Percentiles rank a stretch among this genome's conserved stretches.
Evolutionary conservation across 2,113 vertebrate species (phyloP).

Genomic region (Actenoides lindsayi): DNA sequence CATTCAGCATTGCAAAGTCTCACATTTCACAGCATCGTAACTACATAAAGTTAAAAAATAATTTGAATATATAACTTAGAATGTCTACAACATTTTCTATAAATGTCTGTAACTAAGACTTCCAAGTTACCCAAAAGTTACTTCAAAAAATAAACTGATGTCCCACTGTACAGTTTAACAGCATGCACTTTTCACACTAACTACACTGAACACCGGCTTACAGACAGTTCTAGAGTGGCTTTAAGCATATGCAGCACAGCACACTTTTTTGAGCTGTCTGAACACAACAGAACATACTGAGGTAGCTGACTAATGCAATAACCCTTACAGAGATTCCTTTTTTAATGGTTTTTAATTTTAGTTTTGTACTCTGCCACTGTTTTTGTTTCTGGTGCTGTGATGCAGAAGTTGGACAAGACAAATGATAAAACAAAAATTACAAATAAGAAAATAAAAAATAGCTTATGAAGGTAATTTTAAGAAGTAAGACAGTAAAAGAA

Average conservation of each 20-base stretch:
- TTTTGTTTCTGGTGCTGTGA: not conserved
- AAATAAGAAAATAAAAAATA: not conserved
- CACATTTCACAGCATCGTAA: not conserved
- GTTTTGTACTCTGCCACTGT: not conserved
- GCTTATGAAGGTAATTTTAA: not conserved
- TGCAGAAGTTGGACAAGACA: not conserved
- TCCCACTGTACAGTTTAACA: not conserved
- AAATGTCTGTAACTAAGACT: not conserved
- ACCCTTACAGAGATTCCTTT: not conserved
- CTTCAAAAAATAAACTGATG: not conserved
- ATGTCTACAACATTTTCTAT: not conserved
- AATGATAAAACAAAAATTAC: not conserved
- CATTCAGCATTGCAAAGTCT: not conserved
- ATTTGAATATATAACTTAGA: not conserved
- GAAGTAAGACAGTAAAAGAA: not conserved
- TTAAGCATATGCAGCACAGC: not conserved
- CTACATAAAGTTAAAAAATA: not conserved
- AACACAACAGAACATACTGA: not conserved
- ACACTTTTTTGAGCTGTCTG: not conserved
- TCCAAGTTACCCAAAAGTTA: not conserved
- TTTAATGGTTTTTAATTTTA: not conserved
- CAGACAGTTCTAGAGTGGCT: not conserved
- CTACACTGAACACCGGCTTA: not conserved
- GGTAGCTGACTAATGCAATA: not conserved
- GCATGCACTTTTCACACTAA: not conserved